Conservation (phyloP, 2,113 vertebrate genomes). For the Halichoeres trimaculatus region DNA sequence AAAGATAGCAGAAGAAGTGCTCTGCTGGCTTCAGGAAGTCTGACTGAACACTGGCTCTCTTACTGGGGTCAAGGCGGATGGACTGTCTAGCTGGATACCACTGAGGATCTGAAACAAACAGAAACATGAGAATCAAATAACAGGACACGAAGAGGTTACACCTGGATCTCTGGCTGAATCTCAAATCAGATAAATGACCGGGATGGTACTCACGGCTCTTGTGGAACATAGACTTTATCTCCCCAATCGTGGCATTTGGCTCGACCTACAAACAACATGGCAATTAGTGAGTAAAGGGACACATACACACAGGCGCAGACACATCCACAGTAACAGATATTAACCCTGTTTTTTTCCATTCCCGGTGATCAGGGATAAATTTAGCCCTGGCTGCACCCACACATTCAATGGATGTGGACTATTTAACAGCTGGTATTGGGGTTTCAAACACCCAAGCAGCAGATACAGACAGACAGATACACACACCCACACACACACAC, state of each 20-base stretch:
- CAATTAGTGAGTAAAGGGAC: conserved; percentile 31
- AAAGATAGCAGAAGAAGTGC: not conserved
- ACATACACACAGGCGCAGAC: not conserved
- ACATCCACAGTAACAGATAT: conserved; percentile 42
- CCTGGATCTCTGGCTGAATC: no score
- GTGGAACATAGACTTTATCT: conserved; percentile 95
- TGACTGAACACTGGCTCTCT: conserved; percentile 63
- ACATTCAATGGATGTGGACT: conserved; percentile 36
- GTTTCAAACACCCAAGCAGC: conserved; percentile 36
- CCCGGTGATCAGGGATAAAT: conserved; percentile 71
- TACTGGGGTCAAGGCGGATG: conserved; percentile 93
- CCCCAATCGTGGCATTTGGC: conserved; percentile 92
- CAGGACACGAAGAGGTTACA: not conserved
- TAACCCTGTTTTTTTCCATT: conserved; percentile 63
- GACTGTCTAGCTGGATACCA: conserved; percentile 95
- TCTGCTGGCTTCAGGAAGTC: not conserved
- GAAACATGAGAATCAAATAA: not conserved
- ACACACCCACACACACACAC: not conserved
- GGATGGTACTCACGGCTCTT: conserved; percentile 87
- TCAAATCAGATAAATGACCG: no score
- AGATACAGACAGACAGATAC: not conserved
- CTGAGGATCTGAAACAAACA: conserved; percentile 87
- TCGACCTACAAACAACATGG: conserved; percentile 86
- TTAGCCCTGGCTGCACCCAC: conserved; percentile 66
- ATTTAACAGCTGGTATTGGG: conserved; percentile 74